Base-by-base conservation (phyloP, 2,113 vertebrate genomes). In the Chaetops frenatus region DNA sequence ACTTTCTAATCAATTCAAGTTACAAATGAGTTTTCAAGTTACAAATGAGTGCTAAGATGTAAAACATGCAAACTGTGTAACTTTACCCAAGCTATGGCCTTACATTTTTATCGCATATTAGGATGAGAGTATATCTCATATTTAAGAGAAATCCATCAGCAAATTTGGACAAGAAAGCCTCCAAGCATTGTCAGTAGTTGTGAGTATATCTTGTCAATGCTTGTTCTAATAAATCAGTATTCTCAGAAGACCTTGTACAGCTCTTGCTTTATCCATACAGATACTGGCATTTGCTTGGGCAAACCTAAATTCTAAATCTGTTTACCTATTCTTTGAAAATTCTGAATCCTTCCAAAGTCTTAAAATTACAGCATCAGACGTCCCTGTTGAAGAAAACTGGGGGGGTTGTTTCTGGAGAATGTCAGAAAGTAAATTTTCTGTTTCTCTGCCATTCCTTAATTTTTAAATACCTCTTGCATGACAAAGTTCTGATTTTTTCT, bases 151-250 rank as follows among this genome's bases (percentile, higher is more conserved):
- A 86, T 80, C 70, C 31, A 50, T 91, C 64, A 84, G 77, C 35
- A 91, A 83, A 96, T 84, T 73, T 92, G 54, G 38, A 74, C 58
- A 92, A 70, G 69, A 81, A 90, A 91, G 24, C 84, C 38, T 84
- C 44, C 56, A 45, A 92, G 51, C 65, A 44, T 45, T 73, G 60
- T 86, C 38, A 45, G 45, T 88, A 86, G 50, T 45, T 95, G 48
- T 73, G 58, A 65, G 19, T 64, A 73, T 35, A 44, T 64, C 62
- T 70, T 58, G 29, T 66, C 83, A 89, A 28, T 70, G 45, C 45
- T 91, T 83, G 54, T 58, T 83, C 44, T 81, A 81, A 58, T 74
- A 73, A 19, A 54, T 74, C 40, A 29, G 16, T 69, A 44, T 62
- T 94, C 73, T 86, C 86, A 66, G 42, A 79, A 86, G 72, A 70